These are phyloP conservation scores for Drosophila aldrichi DNA, from an alignment of 2,888 invertebrate species.

Conservation along the genomic window DNA sequence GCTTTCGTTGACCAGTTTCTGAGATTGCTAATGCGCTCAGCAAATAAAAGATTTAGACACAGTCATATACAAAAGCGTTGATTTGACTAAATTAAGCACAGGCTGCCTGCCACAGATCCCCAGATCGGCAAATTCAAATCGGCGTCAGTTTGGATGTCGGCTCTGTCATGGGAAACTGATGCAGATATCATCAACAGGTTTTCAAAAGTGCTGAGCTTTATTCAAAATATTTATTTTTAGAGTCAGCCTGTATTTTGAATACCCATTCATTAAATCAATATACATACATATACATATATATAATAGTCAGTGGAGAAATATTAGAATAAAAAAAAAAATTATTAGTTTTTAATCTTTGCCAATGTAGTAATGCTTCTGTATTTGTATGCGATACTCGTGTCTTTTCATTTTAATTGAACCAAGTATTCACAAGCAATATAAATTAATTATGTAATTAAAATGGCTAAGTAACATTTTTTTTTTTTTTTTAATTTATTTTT, in stretches of 20 bases:
- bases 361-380: neutral
- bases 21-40: slow-evolving; percentile 57
- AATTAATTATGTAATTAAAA: slow-evolving; percentile 72
- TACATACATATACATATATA: too few relatives aligned
- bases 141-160: slow-evolving; percentile 63
- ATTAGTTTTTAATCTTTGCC: neutral
- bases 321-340: too few relatives aligned
- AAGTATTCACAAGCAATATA: slow-evolving; percentile 31
- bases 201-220: slow-evolving; percentile 33
- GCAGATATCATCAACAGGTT: slow-evolving; percentile 65
- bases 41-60: slow-evolving; percentile 62
- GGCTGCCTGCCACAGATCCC: slow-evolving; percentile 41
- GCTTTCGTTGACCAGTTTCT: slow-evolving; percentile 68
- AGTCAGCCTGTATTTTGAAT: neutral
- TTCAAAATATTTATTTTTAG: neutral
- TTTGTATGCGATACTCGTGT: neutral
- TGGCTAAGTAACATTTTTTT: slow-evolving; percentile 6
- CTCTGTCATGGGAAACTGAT: slow-evolving; percentile 57
- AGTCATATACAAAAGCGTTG: slow-evolving; percentile 62
- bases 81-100: slow-evolving; percentile 74
- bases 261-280: too few relatives aligned
- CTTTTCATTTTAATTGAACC: neutral
- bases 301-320: too few relatives aligned
- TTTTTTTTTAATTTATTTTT: too few relatives aligned
- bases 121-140: slow-evolving; percentile 41